These are phyloP conservation scores for Tenualosa ilisha DNA, from an alignment of 2,797 vertebrate genomes.

Conservation along the genomic window DNA sequence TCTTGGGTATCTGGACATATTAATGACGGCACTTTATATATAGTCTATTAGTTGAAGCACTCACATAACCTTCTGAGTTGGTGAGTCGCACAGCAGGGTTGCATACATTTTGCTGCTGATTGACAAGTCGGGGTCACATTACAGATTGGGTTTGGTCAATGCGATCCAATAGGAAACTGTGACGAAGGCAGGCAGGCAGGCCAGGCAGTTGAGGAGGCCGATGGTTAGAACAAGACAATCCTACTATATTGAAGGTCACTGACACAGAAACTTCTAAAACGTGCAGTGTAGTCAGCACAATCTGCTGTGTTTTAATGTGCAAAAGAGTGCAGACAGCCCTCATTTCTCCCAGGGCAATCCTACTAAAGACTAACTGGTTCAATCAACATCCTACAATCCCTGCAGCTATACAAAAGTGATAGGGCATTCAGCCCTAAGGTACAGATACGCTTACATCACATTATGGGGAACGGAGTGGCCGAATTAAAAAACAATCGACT, in stretches of 20 bases:
- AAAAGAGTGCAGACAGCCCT: neutral
- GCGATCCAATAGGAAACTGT: slow-evolving; percentile 40
- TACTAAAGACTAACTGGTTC: neutral
- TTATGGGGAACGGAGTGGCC: neutral
- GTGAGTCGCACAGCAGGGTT: slow-evolving; percentile 39
- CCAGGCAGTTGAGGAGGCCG: slow-evolving; percentile 30
- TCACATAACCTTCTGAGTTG: neutral
- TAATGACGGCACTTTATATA: neutral
- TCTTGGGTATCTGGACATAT: neutral
- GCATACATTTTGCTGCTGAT: slow-evolving; percentile 57
- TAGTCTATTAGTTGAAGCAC: neutral
- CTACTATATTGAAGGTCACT: neutral
- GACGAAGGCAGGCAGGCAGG: slow-evolving; percentile 37
- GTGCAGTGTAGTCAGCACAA: neutral
- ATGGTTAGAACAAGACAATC: neutral
- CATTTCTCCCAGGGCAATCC: neutral
- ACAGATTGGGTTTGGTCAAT: slow-evolving; percentile 55
- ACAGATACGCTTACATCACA: slow-evolving; percentile 53
- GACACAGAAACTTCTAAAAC: slow-evolving; percentile 12
- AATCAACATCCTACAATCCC: neutral
- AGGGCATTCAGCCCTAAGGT: slow-evolving; percentile 43
- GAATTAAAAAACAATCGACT: slow-evolving; percentile 14
- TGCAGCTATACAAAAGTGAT: slow-evolving; percentile 43
- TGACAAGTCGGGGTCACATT: slow-evolving; percentile 58
- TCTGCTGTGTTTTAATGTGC: neutral